phyloP scores from a whole-genome alignment of 2,797 vertebrate genomes.

The Liparis tanakae region DNA sequence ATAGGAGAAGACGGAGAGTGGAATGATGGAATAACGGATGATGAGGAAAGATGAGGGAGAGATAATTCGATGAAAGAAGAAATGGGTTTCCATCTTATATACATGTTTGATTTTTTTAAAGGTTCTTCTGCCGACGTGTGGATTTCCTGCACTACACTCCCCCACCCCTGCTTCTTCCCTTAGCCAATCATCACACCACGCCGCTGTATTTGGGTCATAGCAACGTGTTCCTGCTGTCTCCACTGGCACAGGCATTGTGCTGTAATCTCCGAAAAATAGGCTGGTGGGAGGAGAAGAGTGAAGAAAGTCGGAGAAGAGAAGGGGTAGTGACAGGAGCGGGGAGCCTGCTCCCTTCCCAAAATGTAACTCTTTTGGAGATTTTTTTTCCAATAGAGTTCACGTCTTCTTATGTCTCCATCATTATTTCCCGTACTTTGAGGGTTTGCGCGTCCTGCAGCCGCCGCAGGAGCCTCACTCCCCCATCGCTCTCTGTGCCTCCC shows the following conservation, averaged over 20 bases:
- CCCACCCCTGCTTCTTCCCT: slow-evolving; percentile 58
- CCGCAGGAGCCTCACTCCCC: slow-evolving; percentile 23
- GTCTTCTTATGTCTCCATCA: slow-evolving; percentile 18
- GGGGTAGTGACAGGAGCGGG: slow-evolving; percentile 36
- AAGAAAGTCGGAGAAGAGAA: slow-evolving; percentile 45
- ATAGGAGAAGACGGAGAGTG: slow-evolving; percentile 9
- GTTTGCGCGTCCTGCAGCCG: slow-evolving; percentile 8
- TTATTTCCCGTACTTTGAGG: slow-evolving; percentile 5
- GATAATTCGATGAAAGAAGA: slow-evolving; percentile 31
- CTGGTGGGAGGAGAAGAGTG: slow-evolving; percentile 50
- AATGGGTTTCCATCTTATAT: slow-evolving; percentile 58
- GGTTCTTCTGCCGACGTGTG: slow-evolving; percentile 65
- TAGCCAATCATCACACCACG: slow-evolving; percentile 75
- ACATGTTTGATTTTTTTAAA: slow-evolving; percentile 81
- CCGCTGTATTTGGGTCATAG: slow-evolving; percentile 85
- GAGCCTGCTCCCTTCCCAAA: slow-evolving; percentile 32
- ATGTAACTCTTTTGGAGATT: slow-evolving; percentile 34
- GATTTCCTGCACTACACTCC: slow-evolving; percentile 51
- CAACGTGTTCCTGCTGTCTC: slow-evolving; percentile 78
- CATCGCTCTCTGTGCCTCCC: slow-evolving; percentile 20
- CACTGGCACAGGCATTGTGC: slow-evolving; percentile 80
- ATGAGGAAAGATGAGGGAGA: slow-evolving; percentile 8
- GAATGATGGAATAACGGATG: slow-evolving; percentile 29
- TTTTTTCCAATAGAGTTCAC: slow-evolving; percentile 4
- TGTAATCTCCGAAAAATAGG: slow-evolving; percentile 78